phyloP scores from a whole-genome alignment of 2,113 vertebrate genomes.

The Gymnarchus niloticus region DNA sequence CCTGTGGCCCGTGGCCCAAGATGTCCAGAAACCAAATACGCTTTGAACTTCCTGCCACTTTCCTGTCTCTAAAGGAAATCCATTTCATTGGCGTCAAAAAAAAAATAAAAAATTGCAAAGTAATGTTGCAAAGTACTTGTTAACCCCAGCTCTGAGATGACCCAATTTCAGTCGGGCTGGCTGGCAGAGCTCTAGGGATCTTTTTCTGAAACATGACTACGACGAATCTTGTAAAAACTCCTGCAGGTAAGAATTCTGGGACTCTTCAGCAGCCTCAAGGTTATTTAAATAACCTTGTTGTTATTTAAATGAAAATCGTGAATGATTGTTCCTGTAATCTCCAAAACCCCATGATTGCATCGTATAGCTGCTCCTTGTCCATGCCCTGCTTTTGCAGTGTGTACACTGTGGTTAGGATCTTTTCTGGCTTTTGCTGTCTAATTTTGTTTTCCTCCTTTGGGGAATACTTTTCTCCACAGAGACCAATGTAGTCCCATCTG shows the following conservation, averaged over 20 bases:
- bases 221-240: constrained; percentile 25
- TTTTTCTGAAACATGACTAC: constrained; percentile 34
- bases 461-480: neutral
- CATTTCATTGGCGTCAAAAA: constrained; percentile 33
- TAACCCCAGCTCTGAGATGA: constrained; percentile 50
- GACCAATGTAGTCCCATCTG: neutral
- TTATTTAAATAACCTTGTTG: no score
- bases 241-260: constrained; percentile 26
- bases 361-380: neutral
- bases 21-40: constrained; percentile 20
- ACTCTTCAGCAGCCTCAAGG: no score
- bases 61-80: constrained; percentile 33
- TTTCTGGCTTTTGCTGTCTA: neutral
- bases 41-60: constrained; percentile 28
- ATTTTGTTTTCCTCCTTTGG: neutral
- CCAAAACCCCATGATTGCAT: neutral
- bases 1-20: neutral
- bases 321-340: constrained; percentile 27
- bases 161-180: constrained; percentile 47
- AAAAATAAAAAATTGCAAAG: constrained; percentile 34
- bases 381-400: neutral
- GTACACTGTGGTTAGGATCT: neutral
- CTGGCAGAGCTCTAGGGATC: constrained; percentile 29
- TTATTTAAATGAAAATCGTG: constrained; percentile 11
- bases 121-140: constrained; percentile 36